phyloP scores from a whole-genome alignment of 2,113 vertebrate genomes.

The Melanerpes aurifrons region DNA sequence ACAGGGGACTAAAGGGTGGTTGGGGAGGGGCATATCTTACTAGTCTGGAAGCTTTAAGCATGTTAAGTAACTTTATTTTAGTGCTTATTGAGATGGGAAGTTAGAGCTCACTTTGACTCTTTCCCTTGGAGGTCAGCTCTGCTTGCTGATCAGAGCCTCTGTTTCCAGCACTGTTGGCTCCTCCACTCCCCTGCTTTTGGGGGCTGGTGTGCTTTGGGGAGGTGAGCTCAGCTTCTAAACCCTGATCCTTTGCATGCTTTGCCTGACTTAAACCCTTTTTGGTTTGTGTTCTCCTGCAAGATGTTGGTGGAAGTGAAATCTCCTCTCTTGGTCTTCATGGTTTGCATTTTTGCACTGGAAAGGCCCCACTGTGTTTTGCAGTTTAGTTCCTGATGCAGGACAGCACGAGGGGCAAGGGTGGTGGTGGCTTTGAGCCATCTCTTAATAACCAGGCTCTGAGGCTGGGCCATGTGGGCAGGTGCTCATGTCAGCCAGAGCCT shows the following conservation, averaged over 20 bases:
- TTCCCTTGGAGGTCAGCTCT: neutral
- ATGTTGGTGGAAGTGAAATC: neutral
- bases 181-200: neutral
- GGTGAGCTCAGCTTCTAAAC: neutral
- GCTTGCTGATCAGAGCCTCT: neutral
- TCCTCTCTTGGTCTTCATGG: neutral
- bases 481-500: fast-evolving
- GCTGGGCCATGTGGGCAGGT: neutral
- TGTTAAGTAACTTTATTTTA: neutral
- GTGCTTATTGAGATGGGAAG: neutral
- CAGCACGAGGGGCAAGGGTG: neutral
- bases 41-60: neutral
- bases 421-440: neutral
- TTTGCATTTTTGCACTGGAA: neutral
- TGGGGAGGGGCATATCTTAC: neutral
- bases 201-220: fast-evolving
- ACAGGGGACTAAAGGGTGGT: neutral
- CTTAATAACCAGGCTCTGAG: neutral
- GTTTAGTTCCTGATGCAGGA: neutral
- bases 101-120: neutral
- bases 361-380: fast-evolving
- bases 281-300: neutral
- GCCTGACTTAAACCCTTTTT: neutral
- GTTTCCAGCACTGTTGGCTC: neutral
- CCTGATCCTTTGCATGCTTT: neutral